Base-by-base conservation (phyloP, 2,113 vertebrate genomes). In the Xyrauchen texanus region DNA sequence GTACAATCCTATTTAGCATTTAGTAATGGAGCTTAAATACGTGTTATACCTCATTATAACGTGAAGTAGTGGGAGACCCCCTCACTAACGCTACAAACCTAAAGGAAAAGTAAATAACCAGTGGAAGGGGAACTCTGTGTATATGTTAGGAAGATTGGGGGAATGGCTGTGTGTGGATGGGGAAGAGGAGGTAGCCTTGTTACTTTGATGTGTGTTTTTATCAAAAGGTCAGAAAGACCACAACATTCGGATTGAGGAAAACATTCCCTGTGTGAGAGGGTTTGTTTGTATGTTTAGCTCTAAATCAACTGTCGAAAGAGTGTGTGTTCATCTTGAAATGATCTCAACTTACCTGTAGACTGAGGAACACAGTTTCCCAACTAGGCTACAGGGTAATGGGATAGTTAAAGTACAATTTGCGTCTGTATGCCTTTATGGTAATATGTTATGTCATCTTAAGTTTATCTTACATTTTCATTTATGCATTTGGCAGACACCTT, bases 241-340 rank as follows among this genome's bases (percentile, higher is more conserved):
- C 47, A 45, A 12, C 64, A 21, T 4, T 51, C 51, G 64, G 77
- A 82, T 82, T 82, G 67, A 44, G 60, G 77, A 77, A 80, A 85
- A 82, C 68, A 73, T 85, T 44, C 52, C 61, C 46, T 12, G 49
- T 70, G 61, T 42, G 51, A 49, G 42, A 58, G 83, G 68, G 16
- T 68, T 34, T 84, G 55, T 64, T 69, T 80, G 63, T 55, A 62
- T 76, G 60, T 72, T 80, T 71, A 62, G 8, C 60, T 55, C 53
- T 58, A 53, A 71, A 57, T 51, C 44, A 51, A 64, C 61, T 64
- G 16, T 69, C 63, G 21, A 66, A 61, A 34, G 53, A 53, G 63
- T 66, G n/a, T 47, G 61, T 58, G 9, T 58, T 9, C 49, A 7
- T 66, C 8, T 11, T 62, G 9, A 74, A 16, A 10, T 34, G 1